Conservation (phyloP, 2,888 invertebrate genomes). For the Andricus curvator region DNA sequence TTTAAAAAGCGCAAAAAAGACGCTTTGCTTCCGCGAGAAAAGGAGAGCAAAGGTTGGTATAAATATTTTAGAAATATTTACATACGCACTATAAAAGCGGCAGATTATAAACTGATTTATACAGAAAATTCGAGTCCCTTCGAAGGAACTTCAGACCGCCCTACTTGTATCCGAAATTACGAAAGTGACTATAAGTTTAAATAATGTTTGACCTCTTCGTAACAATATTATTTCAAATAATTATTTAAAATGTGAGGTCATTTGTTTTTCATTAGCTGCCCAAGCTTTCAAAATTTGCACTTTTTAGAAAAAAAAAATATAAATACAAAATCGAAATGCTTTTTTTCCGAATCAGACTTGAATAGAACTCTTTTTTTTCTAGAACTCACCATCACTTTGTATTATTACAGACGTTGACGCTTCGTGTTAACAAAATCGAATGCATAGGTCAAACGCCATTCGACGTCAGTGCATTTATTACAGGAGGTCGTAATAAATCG, state of each 20-base stretch:
- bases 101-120: slow-evolving; percentile 24
- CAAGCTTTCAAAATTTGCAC: no score
- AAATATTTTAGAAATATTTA: slow-evolving; percentile 34
- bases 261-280: no score
- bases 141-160: not conserved
- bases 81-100: slow-evolving; percentile 25
- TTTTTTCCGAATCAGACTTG: no score
- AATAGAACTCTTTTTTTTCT: no score
- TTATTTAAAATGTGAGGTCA: not conserved
- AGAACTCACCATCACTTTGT: slow-evolving; percentile 46
- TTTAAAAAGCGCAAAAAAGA: not conserved
- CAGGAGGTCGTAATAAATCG: slow-evolving; percentile 87
- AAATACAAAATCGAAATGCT: no score
- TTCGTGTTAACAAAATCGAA: slow-evolving; percentile 59
- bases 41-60: not conserved
- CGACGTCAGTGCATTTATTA: slow-evolving; percentile 63
- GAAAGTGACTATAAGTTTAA: not conserved
- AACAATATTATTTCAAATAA: not conserved
- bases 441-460: slow-evolving; percentile 75
- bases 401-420: slow-evolving; percentile 47
- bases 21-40: not conserved
- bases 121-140: not conserved
- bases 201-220: not conserved
- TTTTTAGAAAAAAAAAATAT: no score
- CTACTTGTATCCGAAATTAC: not conserved